Percentiles rank a stretch among this genome's conserved stretches.
Evolutionary conservation across 2,888 invertebrate genomes (phyloP).

Genomic region (Psylliodes chrysocephalus): DNA sequence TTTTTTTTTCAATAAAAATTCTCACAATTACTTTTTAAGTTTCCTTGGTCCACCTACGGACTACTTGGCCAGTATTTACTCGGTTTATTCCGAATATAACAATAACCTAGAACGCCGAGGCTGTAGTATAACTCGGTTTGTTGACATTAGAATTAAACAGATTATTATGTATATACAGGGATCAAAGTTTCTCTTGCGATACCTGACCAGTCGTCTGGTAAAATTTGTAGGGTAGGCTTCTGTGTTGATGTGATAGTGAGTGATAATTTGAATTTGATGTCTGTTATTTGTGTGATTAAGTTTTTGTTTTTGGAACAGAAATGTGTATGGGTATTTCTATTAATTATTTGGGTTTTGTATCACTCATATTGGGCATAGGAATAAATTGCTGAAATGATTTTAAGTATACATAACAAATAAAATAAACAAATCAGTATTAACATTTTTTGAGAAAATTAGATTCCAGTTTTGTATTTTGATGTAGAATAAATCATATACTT

Average conservation of each 20-base stretch:
- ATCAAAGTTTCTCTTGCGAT: constrained; percentile 16
- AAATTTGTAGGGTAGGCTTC: not conserved
- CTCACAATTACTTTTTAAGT: constrained; percentile 1
- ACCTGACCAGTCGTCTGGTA: constrained; percentile 26
- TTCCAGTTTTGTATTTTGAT: no score
- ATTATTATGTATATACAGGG: constrained; percentile 17
- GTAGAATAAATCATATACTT: no score
- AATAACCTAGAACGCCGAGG: not conserved
- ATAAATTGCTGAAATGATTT: no score
- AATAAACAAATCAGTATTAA: no score
- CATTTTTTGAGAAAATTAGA: no score
- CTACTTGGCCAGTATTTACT: not conserved
- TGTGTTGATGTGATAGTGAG: not conserved
- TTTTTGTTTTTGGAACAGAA: constrained; percentile 10
- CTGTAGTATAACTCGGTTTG: constrained; percentile 25
- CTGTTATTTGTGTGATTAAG: constrained; percentile 17
- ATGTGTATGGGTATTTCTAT: not conserved
- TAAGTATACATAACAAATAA: no score
- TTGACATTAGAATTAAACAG: constrained; percentile 27
- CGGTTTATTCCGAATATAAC: not conserved
- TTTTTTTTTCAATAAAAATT: constrained; percentile 7
- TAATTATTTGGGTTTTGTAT: no score
- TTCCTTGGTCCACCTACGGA: not conserved
- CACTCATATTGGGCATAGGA: no score
- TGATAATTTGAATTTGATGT: constrained; percentile 17